Conservation (phyloP, 2,113 vertebrate genomes). For the pig (Sus scrofa) region T2T-Sscrofa CM000818.6:103298001-103298500, state of each 20-base stretch:
- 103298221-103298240: not conserved
- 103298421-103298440: not conserved
- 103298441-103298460: not conserved
- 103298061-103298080: not conserved
- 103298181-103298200: not conserved
- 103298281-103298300: no score
- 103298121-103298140: not conserved
- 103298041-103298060: not conserved
- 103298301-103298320: not conserved
- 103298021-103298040: not conserved
- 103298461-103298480: not conserved
- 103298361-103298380: not conserved
- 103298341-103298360: not conserved
- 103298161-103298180: not conserved
- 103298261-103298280: no score
- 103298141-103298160: not conserved
- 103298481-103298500: not conserved
- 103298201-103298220: not conserved
- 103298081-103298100: not conserved
- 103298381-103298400: not conserved
- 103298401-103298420: not conserved
- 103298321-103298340: not conserved
- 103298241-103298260: not conserved
- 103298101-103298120: not conserved
- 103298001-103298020: not conserved